Evolutionary conservation across 1,140 invertebrate species (phyloP).

Genomic region (Heliothis subflexa): DNA sequence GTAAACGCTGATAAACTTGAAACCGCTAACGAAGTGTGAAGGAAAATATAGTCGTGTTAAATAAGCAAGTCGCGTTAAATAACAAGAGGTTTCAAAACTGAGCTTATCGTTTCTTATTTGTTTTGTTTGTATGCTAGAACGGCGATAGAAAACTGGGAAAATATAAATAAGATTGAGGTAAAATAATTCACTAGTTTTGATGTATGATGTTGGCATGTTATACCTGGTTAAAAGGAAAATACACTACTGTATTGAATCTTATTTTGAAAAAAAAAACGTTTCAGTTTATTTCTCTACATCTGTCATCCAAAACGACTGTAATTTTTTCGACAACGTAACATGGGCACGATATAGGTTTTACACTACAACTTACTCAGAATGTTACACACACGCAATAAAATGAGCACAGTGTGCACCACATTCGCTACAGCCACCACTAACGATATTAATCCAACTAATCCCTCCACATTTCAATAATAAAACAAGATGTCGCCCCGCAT

Average conservation of each 20-base stretch:
- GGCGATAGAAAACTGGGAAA: too few relatives aligned
- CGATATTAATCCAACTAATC: slow-evolving; percentile 64
- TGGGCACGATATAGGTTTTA: too few relatives aligned
- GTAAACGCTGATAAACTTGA: slow-evolving; percentile 35
- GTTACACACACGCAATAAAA: neutral
- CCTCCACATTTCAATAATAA: slow-evolving; percentile 75
- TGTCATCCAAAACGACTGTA: too few relatives aligned
- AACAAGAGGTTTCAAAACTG: neutral
- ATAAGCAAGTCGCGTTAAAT: neutral
- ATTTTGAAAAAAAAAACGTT: too few relatives aligned
- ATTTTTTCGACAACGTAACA: too few relatives aligned
- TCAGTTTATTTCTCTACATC: too few relatives aligned
- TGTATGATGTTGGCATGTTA: too few relatives aligned
- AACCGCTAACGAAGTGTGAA: slow-evolving; percentile 7
- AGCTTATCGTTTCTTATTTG: neutral
- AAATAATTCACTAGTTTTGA: too few relatives aligned
- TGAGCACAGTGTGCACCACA: neutral
- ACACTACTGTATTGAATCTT: too few relatives aligned
- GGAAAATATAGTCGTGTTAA: neutral
- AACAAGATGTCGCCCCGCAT: slow-evolving; percentile 72
- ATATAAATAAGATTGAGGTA: too few relatives aligned
- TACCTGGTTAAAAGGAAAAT: too few relatives aligned
- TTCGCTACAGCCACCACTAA: slow-evolving; percentile 26
- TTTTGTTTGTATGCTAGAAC: neutral
- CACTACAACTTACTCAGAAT: too few relatives aligned